Evolutionary conservation across 1,140 invertebrate species (phyloP), one percentile per base, ranked within the genome.

Genomic region (Euura saliciscinereae): DNA sequence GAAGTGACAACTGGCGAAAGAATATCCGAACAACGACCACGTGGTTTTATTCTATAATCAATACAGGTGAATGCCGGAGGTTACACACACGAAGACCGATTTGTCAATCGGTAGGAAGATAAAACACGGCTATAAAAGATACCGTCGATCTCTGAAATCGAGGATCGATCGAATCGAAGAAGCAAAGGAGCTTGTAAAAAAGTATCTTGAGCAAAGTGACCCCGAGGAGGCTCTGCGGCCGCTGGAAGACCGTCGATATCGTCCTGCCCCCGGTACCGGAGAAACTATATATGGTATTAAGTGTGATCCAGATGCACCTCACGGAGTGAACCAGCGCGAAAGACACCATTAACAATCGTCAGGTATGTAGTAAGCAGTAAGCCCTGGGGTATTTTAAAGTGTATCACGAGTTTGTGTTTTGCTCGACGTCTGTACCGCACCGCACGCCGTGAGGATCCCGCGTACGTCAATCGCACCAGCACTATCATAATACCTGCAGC

Each of bases 291-390:
- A 59, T 59, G 51, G 51, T 4, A 6, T 4, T n/a, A 59, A n/a
- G 6, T n/a, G 13, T 59, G 51, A 59, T 59, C 51, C 51, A 59
- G 51, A 59, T 59, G 51, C 51, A 8, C 8, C 8, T 8, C 51
- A 59, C 51, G 51, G 51, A 59, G 10, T 59, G 51, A 59, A 59
- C 51, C 51, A 59, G 51, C 51, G 51, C 51, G 51, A 59, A 59
- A 59, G 8, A 59, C 51, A 59, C 51, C 51, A 59, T 59, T 59
- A 59, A 59, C 51, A 59, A 59, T 59, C 51, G 8, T 59, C 51
- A 59, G 51, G 51, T 59, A 59, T 59, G 51, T 59, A 59, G 51
- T 6, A 59, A 59, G 28, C 28, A 59, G 51, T 6, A 59, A 59
- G 28, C 28, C 28, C 28, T 28, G 28, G 28, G 51, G 51, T n/a